Conservation (phyloP, 2,888 invertebrate species). For the Stenchaetothrips biformis region DNA sequence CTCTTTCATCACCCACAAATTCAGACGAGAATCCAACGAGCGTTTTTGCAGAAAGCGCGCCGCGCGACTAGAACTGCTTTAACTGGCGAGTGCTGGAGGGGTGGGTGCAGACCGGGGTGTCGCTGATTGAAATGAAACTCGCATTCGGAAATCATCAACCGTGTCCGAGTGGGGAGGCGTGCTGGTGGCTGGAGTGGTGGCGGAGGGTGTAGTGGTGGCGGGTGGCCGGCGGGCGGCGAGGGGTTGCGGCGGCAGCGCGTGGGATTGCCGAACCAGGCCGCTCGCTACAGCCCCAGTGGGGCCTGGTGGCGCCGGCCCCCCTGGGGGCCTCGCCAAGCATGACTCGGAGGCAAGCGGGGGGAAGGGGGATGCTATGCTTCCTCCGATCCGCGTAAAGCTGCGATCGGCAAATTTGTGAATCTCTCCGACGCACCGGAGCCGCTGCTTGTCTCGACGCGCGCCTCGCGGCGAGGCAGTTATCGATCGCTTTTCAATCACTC, state of each 20-base stretch:
- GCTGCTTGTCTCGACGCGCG: background rate
- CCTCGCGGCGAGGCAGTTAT: background rate
- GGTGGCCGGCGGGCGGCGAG: background rate
- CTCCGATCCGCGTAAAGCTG: background rate
- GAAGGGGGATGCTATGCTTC: background rate
- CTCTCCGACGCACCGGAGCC: background rate
- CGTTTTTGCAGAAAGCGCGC: no score
- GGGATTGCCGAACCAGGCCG: background rate
- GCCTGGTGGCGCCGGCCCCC: background rate
- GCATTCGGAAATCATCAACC: constrained; percentile 18
- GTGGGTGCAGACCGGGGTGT: background rate
- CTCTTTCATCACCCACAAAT: no score
- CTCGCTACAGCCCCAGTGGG: background rate
- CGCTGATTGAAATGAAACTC: constrained; percentile 25
- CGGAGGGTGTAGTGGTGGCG: background rate
- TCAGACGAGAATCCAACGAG: no score
- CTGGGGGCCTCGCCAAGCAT: background rate
- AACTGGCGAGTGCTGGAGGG: background rate
- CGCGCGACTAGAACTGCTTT: no score
- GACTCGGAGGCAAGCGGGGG: no score
- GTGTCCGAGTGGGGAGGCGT: background rate
- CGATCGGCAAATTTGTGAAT: no score
- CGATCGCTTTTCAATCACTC: constrained; percentile 17
- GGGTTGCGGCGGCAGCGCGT: background rate
- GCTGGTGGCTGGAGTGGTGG: background rate